phyloP scores from a whole-genome alignment of 2,113 vertebrate genomes.

The Vulpes vulpes region DNA sequence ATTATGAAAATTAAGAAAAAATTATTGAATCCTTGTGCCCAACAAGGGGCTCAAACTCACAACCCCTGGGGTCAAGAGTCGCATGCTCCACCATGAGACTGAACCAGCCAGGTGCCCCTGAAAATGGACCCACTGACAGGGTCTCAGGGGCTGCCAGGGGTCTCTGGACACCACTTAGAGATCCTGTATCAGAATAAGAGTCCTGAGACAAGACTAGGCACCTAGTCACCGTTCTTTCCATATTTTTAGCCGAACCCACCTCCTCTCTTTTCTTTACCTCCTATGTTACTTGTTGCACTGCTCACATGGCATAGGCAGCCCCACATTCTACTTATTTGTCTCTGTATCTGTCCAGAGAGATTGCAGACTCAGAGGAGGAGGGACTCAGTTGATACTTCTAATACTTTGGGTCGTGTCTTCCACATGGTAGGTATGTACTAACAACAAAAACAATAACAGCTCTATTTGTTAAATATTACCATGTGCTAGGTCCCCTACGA shows the following conservation, averaged over 20 bases:
- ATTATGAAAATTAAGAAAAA: background rate
- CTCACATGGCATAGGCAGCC: background rate
- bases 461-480: background rate
- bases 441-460: background rate
- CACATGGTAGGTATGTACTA: background rate
- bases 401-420: background rate
- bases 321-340: background rate
- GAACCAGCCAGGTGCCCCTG: background rate
- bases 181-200: fast-evolving
- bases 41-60: background rate
- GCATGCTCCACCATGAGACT: background rate
- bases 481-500: fast-evolving
- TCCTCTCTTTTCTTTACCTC: background rate
- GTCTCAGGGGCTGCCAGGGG: background rate
- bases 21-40: background rate
- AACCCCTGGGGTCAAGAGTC: background rate
- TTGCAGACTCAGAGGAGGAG: background rate
- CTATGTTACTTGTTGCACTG: background rate
- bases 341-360: background rate
- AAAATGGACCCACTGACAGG: too few species aligned
- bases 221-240: background rate
- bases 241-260: background rate
- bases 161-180: background rate
- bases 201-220: background rate
- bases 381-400: too few species aligned